Base-by-base conservation (phyloP, 1,140 invertebrate genomes). In the Brachionus paranguensis region DNA sequence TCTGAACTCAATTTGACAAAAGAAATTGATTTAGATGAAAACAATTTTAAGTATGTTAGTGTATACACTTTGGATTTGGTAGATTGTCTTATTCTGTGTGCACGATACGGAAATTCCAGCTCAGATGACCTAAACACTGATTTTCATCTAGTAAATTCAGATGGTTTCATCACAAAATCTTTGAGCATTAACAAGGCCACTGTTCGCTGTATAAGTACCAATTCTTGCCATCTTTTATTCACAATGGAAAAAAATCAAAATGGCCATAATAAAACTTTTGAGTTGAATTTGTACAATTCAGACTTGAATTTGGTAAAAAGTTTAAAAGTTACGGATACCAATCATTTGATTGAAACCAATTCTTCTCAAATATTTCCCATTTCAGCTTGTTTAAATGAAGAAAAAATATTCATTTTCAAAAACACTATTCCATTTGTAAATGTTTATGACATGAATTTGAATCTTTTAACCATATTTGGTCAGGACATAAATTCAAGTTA, bases 361-460 rank as follows among this genome's bases (percentile, higher is more conserved):
- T 50, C 41, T 5, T 6, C n/a, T 29, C 47, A 50, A 27, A 47
- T 76, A 12, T 76, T 27, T 76, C 72, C 72, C 3, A 37, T 76
- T 24, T 76, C 72, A 10, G 11, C 33, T 47, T 76, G 20, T 76
- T 4, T 76, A 24, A 47, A 76, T 37, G 72, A 76, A 14, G 72
- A 76, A 27, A 76, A 76, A 76, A 50, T 76, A 4, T 76, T 76
- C 27, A 10, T 76, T 2, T 76, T 76, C 17, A 76, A 76, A 50
- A 76, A 50, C 50, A 76, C 72, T 4, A 29, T 76, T 27, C 72
- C 72, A 5, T 76, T 50, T 76, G 50, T 76, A 76, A 76, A 76
- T 76, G 72, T 76, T 50, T 76, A 76, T 27, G 72, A 76, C 20
- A 27, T 76, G 20, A 76, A 76, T 76, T 76, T 76, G 24, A 76